These are phyloP conservation scores for Drosophila leontia DNA, from an alignment of 1,140 invertebrate genomes.

Conservation along the genomic window DNA sequence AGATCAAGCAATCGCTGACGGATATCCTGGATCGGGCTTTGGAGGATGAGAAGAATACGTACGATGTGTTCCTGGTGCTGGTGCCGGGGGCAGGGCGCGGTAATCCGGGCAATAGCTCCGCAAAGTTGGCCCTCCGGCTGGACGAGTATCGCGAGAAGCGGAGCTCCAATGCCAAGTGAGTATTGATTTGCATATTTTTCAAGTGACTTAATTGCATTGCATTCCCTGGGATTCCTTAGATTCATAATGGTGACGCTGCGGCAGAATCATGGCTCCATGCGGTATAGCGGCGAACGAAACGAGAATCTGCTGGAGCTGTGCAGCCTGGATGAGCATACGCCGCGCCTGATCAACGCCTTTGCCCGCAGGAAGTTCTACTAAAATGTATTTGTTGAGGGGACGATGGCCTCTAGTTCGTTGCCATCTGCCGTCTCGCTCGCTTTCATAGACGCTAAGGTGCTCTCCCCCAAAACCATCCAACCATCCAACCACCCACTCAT, in stretches of 20 bases:
- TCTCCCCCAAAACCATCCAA: background rate
- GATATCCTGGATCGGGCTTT: slow-evolving; percentile 54
- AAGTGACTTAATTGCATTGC: background rate
- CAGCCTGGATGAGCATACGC: slow-evolving; percentile 66
- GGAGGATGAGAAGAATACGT: slow-evolving; percentile 29
- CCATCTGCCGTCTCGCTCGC: slow-evolving; percentile 43
- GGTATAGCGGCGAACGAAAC: slow-evolving; percentile 46
- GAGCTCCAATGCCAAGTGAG: slow-evolving; percentile 72
- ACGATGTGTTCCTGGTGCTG: slow-evolving; percentile 74
- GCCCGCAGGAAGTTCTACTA: slow-evolving; percentile 64
- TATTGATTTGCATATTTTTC: background rate
- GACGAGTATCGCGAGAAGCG: slow-evolving; percentile 67
- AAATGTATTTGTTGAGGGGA: slow-evolving; percentile 29
- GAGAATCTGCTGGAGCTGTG: slow-evolving; percentile 80
- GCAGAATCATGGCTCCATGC: slow-evolving; percentile 62
- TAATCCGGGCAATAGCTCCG: slow-evolving; percentile 62
- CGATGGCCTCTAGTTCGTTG: slow-evolving; percentile 41
- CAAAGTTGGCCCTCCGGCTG: slow-evolving; percentile 41
- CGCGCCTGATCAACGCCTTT: slow-evolving; percentile 71
- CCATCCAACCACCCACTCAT: background rate
- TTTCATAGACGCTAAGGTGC: slow-evolving; percentile 30
- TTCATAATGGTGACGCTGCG: slow-evolving; percentile 71
- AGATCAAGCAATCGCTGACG: slow-evolving; percentile 62
- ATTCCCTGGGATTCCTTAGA: slow-evolving; percentile 24
- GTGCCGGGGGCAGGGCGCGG: slow-evolving; percentile 71